Evolutionary conservation across 2,113 vertebrate genomes (phyloP).

Genomic region (Strigops habroptila): DNA sequence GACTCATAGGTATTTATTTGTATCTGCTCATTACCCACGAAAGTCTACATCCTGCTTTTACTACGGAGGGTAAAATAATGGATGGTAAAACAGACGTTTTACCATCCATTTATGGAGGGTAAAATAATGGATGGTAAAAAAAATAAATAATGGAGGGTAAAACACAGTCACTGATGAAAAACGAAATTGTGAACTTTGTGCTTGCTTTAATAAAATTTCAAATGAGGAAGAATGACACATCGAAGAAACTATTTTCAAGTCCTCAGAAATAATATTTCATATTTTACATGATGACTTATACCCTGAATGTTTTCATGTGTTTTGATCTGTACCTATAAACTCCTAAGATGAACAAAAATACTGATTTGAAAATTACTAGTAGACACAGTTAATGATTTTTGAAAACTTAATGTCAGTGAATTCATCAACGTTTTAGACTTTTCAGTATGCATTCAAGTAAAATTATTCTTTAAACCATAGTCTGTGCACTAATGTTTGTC

Average conservation of each 20-base stretch:
- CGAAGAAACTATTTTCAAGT: not conserved
- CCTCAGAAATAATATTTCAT: not conserved
- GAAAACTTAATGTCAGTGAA: not conserved
- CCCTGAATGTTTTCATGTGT: not conserved
- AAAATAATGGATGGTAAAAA: not conserved
- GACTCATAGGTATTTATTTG: slow-evolving; percentile 52
- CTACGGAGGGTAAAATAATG: not conserved
- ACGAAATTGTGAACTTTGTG: not conserved
- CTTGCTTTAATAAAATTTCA: not conserved
- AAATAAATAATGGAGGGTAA: not conserved
- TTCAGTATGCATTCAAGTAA: not conserved
- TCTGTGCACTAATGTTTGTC: not conserved
- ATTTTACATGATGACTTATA: not conserved
- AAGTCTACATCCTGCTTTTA: not conserved
- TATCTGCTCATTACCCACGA: not conserved
- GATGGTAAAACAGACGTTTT: not conserved
- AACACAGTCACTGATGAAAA: not conserved
- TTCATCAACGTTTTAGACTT: not conserved
- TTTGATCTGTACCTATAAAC: not conserved
- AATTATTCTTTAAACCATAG: not conserved
- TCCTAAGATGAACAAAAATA: not conserved
- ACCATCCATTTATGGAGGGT: no score
- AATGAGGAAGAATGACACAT: not conserved
- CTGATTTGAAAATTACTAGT: not conserved
- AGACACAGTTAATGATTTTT: not conserved